Conservation (phyloP, 1,140 invertebrate species). For the Copidosoma floridanum region DNA sequence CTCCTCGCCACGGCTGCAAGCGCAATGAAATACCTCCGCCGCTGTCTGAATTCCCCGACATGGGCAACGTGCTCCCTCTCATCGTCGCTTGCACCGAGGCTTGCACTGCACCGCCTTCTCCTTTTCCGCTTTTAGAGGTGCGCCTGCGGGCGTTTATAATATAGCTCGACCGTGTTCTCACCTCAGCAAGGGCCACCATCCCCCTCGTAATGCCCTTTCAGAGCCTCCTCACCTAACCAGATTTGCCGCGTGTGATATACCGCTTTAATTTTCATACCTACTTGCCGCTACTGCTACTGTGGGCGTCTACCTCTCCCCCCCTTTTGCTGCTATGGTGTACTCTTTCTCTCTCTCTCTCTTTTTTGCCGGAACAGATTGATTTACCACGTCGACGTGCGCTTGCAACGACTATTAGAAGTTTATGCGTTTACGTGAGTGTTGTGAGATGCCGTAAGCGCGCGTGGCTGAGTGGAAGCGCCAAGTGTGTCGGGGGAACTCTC, state of each 20-base stretch:
- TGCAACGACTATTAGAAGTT: slow-evolving; percentile 49
- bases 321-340: no score
- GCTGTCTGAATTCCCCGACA: slow-evolving; percentile 26
- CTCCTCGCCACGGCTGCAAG: no score
- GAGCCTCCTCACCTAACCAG: slow-evolving; percentile 40
- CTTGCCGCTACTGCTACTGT: neutral
- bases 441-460: slow-evolving; percentile 30
- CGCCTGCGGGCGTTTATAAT: slow-evolving; percentile 19
- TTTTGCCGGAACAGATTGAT: slow-evolving; percentile 36
- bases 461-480: slow-evolving; percentile 37
- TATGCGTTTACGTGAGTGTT: no score
- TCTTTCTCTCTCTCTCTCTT: neutral
- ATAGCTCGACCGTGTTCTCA: slow-evolving; percentile 17
- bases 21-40: slow-evolving; percentile 42
- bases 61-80: no score
- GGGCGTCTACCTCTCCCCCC: neutral
- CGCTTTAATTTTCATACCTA: slow-evolving; percentile 53
- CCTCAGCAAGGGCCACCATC: no score
- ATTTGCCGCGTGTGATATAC: slow-evolving; percentile 50
- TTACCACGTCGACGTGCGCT: slow-evolving; percentile 33
- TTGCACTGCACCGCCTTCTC: no score
- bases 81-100: no score
- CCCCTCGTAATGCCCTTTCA: slow-evolving; percentile 40
- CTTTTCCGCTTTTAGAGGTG: no score
- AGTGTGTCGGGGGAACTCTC: neutral